Evolutionary conservation across 1,140 invertebrate genomes (phyloP).

Genomic region (Maniola jurtina): DNA sequence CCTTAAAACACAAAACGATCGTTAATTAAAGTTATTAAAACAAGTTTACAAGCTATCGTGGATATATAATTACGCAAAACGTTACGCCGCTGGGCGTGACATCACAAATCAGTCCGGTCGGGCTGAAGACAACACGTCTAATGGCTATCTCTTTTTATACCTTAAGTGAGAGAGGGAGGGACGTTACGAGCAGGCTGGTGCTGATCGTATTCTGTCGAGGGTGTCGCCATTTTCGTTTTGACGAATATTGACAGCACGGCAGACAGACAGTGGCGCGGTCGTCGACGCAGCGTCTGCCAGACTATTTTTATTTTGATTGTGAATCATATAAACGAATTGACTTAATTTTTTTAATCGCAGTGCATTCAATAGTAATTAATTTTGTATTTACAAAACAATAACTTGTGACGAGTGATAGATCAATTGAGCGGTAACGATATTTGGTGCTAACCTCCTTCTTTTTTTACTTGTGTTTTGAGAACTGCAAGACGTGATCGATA

Average conservation of each 20-base stretch:
- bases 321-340: conserved; percentile 55
- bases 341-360: conserved; percentile 38
- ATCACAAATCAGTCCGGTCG: conserved; percentile 74
- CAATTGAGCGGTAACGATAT: conserved; percentile 48
- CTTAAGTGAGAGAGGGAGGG: conserved; percentile 44
- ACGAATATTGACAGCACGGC: conserved; percentile 78
- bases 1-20: conserved; percentile 58
- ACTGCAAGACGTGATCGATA: conserved; percentile 77
- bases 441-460: conserved; percentile 73
- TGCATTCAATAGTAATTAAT: conserved; percentile 45
- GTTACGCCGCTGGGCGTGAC: conserved; percentile 77
- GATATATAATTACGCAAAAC: conserved; percentile 74
- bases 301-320: conserved; percentile 78
- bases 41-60: conserved; percentile 66
- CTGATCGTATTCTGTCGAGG: conserved; percentile 75
- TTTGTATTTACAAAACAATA: conserved; percentile 45
- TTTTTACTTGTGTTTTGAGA: conserved; percentile 75
- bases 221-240: conserved; percentile 79
- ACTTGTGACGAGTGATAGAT: conserved; percentile 54
- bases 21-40: conserved; percentile 74
- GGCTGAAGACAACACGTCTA: conserved; percentile 68
- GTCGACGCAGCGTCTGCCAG: conserved; percentile 71
- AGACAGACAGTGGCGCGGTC: conserved; percentile 75
- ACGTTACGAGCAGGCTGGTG: conserved; percentile 52
- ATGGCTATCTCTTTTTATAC: conserved; percentile 48